A percentile compares a stretch with the other conserved stretches of the same genome.
Evolutionary conservation across 2,797 vertebrate species (phyloP).

Genomic region (Enteromius mattozi): DNA sequence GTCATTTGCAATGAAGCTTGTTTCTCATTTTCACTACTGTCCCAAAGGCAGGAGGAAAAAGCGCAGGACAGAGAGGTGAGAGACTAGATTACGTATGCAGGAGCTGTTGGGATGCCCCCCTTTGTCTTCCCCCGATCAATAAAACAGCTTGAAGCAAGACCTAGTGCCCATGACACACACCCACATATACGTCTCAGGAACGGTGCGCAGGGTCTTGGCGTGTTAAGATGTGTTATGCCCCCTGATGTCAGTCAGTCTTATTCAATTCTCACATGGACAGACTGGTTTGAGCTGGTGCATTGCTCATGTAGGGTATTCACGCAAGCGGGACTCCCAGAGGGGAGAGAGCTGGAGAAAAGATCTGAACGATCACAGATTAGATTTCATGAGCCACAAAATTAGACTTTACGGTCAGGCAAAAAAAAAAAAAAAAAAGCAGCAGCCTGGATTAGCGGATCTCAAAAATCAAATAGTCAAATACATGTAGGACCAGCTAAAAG

Average conservation of each 20-base stretch:
- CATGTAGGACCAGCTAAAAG: not conserved
- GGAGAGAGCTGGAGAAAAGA: not conserved
- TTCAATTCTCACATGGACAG: conserved; percentile 64
- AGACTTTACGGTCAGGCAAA: not conserved
- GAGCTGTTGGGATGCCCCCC: conserved; percentile 2
- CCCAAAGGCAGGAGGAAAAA: conserved; percentile 13
- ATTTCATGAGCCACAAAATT: conserved; percentile 3
- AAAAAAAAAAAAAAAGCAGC: not conserved
- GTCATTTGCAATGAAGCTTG: conserved; percentile 35
- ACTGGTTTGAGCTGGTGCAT: conserved; percentile 54
- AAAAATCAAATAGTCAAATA: not conserved
- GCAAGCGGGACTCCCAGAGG: not conserved
- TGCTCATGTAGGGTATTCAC: conserved; percentile 54
- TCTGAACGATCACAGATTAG: not conserved
- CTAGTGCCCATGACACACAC: not conserved
- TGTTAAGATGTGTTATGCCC: conserved; percentile 39
- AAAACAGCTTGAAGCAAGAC: conserved; percentile 4
- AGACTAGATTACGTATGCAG: conserved; percentile 52
- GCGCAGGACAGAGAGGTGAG: conserved; percentile 18
- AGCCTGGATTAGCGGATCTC: not conserved
- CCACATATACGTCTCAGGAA: not conserved
- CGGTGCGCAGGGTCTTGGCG: not conserved
- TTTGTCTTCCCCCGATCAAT: conserved; percentile 33
- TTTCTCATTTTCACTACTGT: conserved; percentile 66
- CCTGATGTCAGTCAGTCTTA: conserved; percentile 69